Base-by-base conservation (phyloP, 1,140 invertebrate genomes). In the Drosophila lini region DNA sequence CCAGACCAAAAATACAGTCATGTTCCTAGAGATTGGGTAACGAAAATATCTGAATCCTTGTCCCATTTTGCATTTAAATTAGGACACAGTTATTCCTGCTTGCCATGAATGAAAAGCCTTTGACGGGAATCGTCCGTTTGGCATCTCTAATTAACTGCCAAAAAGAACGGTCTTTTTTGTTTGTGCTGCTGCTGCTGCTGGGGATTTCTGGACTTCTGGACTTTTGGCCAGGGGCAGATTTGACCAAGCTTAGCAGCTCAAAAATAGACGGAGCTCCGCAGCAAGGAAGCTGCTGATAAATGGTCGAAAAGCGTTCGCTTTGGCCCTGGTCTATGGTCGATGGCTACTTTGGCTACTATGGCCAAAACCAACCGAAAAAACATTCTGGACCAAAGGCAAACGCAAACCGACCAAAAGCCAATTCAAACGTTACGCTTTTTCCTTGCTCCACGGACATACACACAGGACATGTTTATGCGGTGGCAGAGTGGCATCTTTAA, bases 121-220 rank as follows among this genome's bases (percentile, higher is more conserved):
- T 71, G 68, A 58, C 13, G n/a, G 32, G 56, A 36, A 34, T 34
- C 28, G 0, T 40, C 40, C 9, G 34, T 31, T 47, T 55, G 48
- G 47, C 68, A 74, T 74, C 70, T 71, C 55, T 60, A 67, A 77
- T 77, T 77, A 77, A 77, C 74, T 77, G 74, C 55, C 56, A 60
- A 32, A 69, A 13, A 57, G 28, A 41, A 25, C 16, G 15, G 11
- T n/a, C 16, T 60, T 61, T 45, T 10, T 16, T 19, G 19, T 40
- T 9, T 16, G 8, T 36, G 3, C 5, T 28, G 10, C 34, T 52
- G 52, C 31, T 60, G 44, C 15, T 25, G 3, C 10, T 7, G 38
- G 31, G 40, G 38, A 52, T 44, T 64, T 64, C 31, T 38, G 36
- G 52, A n/a, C 40, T 47, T 41, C 22, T 61, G 65, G 52, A 36